Evolutionary conservation across 1,140 invertebrate species (phyloP), one percentile per base, ranked within the genome.

Genomic region (Chlorops oryzae): DNA sequence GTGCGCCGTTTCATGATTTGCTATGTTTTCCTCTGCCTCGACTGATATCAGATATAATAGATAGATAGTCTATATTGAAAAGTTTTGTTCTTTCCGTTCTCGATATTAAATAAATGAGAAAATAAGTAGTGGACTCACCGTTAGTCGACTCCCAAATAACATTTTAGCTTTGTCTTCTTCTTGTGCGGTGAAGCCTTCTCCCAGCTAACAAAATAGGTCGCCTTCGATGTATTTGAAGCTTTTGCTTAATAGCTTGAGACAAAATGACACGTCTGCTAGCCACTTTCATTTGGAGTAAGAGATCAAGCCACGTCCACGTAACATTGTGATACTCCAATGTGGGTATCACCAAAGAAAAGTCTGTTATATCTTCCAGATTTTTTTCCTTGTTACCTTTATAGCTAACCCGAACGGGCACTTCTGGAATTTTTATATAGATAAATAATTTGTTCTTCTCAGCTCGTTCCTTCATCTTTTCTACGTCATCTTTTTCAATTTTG

Each of bases 301-400:
- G 77, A 77, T 99, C 96, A n/a, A 98, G 80, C 96, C 96, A 99
- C 0, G 95, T 98, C 96, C 96, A 99, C 10, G 96, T 98, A 38
- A 95, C 90, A 74, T 98, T 97, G 73, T 98, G 96, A 75, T 97
- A 98, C 72, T 99, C 96, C 40, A 98, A 75, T 0, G 93, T 96
- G 0, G 95, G 95, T 65, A 99, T 88, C 4, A 95, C 85, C 2
- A 99, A 77, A 28, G 86, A 88, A 62, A 98, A 88, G 63, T 98
- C 92, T 47, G 93, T 81, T 12, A 99, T 86, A 73, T 99, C 95
- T 70, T 92, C 89, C 35, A 98, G 79, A 75, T 98, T 98, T 74
- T 99, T 99, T 65, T 98, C 94, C 73, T 99, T 98, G 67, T 92
- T 93, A 32, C 94, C 86, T 83, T 91, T 98, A 75, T 98, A 99